Percentiles rank a stretch among this genome's conserved stretches.
phyloP scores from a whole-genome alignment of 2,113 vertebrate species.

The Tringa solitaria region DNA sequence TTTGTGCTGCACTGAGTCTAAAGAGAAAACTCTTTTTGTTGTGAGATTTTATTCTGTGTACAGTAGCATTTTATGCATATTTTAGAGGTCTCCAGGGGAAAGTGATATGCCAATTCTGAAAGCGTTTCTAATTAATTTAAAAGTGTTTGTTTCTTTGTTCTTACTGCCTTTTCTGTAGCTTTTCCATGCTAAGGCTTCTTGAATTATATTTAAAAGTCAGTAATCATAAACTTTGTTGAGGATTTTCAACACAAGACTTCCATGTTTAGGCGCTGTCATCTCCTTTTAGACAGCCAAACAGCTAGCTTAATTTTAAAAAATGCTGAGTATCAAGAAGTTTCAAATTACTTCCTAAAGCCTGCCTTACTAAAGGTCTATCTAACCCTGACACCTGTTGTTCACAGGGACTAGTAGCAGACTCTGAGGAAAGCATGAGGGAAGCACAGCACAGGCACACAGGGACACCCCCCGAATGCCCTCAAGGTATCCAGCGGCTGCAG shows the following conservation, averaged over 20 bases:
- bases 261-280: not conserved
- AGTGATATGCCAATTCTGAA: not conserved
- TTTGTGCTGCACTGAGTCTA: not conserved
- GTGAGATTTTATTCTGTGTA: not conserved
- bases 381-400: not conserved
- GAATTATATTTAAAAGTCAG: not conserved
- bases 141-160: not conserved
- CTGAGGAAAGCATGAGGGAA: not conserved
- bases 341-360: not conserved
- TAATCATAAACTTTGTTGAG: not conserved
- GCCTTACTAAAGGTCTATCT: not conserved
- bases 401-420: not conserved
- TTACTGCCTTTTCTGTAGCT: not conserved
- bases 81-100: not conserved
- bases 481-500: not conserved
- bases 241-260: not conserved
- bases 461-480: not conserved
- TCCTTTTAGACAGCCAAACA: not conserved
- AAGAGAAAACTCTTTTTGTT: not conserved
- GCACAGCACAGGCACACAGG: not conserved
- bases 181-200: not conserved
- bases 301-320: not conserved
- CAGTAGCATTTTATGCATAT: not conserved
- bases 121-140: constrained; percentile 3
- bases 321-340: not conserved